A percentile compares a stretch with the other conserved stretches of the same genome.
Evolutionary conservation across 2,888 invertebrate genomes (phyloP).

Genomic region (Lasius platythorax): DNA sequence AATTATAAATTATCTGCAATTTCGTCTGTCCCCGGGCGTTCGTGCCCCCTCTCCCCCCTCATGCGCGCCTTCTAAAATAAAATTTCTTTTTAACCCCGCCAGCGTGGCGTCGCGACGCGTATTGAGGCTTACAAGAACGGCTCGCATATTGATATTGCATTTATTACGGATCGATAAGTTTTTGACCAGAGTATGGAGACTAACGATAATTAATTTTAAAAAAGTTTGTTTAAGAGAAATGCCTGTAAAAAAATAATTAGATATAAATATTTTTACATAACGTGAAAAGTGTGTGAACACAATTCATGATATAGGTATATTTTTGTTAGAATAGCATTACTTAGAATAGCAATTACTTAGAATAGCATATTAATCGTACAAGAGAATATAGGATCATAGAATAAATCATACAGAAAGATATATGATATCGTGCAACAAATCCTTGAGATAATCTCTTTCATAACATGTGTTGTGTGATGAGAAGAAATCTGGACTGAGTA

Average conservation of each 20-base stretch:
- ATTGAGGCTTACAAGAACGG: conserved; percentile 9
- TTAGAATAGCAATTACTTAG: background rate
- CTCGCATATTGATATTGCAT: background rate
- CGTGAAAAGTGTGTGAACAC: background rate
- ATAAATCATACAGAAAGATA: background rate
- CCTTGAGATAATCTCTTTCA: conserved; percentile 11
- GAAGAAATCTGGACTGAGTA: background rate
- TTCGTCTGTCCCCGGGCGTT: conserved; percentile 66
- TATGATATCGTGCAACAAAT: background rate
- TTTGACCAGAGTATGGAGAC: background rate
- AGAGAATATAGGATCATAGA: background rate
- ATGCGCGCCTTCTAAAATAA: conserved; percentile 25
- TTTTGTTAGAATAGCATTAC: background rate
- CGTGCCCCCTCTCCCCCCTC: conserved; percentile 20
- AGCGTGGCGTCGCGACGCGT: conserved; percentile 23
- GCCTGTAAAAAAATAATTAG: background rate
- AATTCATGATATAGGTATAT: background rate
- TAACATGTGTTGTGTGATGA: background rate
- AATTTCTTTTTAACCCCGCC: conserved; percentile 32
- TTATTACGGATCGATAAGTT: background rate
- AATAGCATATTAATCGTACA: background rate
- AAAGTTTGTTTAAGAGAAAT: background rate
- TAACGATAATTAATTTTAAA: background rate
- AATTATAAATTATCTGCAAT: conserved; percentile 78
- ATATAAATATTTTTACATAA: conserved; percentile 1